Base-by-base conservation (phyloP, 2,888 invertebrate genomes). In the Cecidostiba fungosa region DNA sequence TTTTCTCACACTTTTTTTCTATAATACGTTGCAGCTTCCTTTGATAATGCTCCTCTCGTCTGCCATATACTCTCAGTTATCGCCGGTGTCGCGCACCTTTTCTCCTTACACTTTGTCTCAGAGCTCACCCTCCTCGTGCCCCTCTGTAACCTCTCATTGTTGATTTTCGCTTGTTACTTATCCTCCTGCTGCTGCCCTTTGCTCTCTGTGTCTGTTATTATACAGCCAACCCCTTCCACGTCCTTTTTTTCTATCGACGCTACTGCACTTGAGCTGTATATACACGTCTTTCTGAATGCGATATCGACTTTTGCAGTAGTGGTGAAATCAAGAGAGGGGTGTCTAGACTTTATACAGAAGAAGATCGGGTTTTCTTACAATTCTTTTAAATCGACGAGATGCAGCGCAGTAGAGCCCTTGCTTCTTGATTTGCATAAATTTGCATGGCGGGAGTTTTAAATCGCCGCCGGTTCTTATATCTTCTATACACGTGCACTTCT, bases 61-160 rank as follows among this genome's bases (percentile, higher is more conserved):
- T 16, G 32, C 39, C 8, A 6, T 36, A 0, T 36, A 3, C 70
- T 19, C 32, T 26, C 29, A 54, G 70, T 80, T 73, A 73, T 59
- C 80, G 70, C 69, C 70, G 36, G 70, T 72, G 70, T 72, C 39
- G 70, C n/a, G 80, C 50, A 36, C 47, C 54, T 70, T n/a, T 69
- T 26, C 69, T 43, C 69, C 72, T 70, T 54, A 26, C 47, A 78
- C 72, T 72, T 72, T 72, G 66, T 78, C 69, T 66, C 32, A n/a
- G 43, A 19, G 54, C 29, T 39, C 69, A 19, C 69, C 69, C 78
- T 69, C 23, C 43, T 43, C 36, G 26, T 77, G 26, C 14, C 66
- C 26, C 66, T 39, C n/a, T n/a, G n/a, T n/a, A n/a, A n/a, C n/a
- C n/a, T n/a, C 77, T 59, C 62, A 62, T 62, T 59, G 77, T 77